These are phyloP conservation scores for Latrodectus hesperus DNA, from an alignment of 2,888 invertebrate genomes.

Conservation along the genomic window DNA sequence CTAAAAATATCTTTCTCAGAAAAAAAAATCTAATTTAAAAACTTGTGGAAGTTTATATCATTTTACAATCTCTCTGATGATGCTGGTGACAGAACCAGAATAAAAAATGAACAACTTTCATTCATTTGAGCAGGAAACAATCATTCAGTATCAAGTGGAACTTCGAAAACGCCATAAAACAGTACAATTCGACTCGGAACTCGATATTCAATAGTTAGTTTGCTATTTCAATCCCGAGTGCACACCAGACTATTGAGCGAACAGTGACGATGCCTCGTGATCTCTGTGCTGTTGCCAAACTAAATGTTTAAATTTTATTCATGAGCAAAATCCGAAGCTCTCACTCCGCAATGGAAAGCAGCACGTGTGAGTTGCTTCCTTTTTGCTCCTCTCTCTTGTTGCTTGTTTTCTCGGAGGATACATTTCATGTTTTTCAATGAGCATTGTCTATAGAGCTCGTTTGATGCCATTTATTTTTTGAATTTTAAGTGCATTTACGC, in stretches of 20 bases:
- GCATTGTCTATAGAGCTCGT: conserved; percentile 4
- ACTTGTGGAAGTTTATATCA: no score
- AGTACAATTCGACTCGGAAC: conserved; percentile 4
- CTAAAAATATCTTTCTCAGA: no score
- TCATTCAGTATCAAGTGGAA: no score
- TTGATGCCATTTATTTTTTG: conserved; percentile 34
- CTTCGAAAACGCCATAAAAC: not conserved
- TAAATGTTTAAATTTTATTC: conserved; percentile 49
- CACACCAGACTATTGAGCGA: conserved; percentile 7
- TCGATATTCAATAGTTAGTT: conserved; percentile 31
- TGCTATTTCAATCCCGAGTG: conserved; percentile 22
- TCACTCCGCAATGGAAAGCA: conserved; percentile 19
- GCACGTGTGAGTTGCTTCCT: not conserved
- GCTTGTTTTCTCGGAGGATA: conserved; percentile 35
- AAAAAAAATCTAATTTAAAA: no score
- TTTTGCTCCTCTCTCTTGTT: conserved; percentile 22
- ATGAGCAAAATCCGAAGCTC: conserved; percentile 35
- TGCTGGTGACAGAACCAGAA: no score
- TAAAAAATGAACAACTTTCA: no score
- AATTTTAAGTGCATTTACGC: conserved; percentile 51
- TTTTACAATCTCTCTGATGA: no score
- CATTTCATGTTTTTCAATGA: conserved; percentile 67
- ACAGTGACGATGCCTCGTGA: conserved; percentile 6
- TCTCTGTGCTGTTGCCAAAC: conserved; percentile 31
- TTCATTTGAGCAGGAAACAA: no score